Conservation (phyloP, 1,140 invertebrate genomes). For the Drosophila saltans region DNA sequence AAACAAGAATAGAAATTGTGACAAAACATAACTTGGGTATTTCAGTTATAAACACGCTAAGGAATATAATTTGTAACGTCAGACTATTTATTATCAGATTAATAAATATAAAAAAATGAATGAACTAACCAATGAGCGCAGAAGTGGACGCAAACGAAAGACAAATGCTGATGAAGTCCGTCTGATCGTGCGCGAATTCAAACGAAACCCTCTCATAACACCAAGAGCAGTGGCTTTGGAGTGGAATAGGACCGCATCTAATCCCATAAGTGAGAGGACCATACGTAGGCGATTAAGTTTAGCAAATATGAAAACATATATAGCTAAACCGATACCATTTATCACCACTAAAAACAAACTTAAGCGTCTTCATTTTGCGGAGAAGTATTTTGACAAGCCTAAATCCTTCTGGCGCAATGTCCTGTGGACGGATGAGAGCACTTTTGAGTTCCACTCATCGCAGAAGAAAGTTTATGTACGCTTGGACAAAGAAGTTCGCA, state of each 20-base stretch:
- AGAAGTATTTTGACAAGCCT: conserved; percentile 26
- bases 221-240: too few species aligned
- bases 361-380: conserved; percentile 23
- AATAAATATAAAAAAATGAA: conserved; percentile 23
- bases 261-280: conserved; percentile 28
- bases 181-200: conserved; percentile 26
- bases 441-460: conserved; percentile 34
- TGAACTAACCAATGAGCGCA: conserved; percentile 20
- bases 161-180: conserved; percentile 25
- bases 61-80: conserved; percentile 17
- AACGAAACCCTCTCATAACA: conserved; percentile 12
- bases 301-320: conserved; percentile 23
- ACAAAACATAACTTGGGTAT: conserved; percentile 17
- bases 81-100: conserved; percentile 25
- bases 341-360: conserved; percentile 31
- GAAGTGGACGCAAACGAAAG: conserved; percentile 25
- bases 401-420: conserved; percentile 30
- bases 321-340: conserved; percentile 25
- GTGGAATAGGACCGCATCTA: conserved; percentile 23
- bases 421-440: conserved; percentile 31
- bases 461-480: conserved; percentile 32
- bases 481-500: background rate
- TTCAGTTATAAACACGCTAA: conserved; percentile 18
- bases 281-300: conserved; percentile 30
- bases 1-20: conserved; percentile 5